Percentiles rank a stretch among this genome's conserved stretches.
Evolutionary conservation across 2,888 invertebrate species (phyloP).

Genomic region (Amorpha juglandis): DNA sequence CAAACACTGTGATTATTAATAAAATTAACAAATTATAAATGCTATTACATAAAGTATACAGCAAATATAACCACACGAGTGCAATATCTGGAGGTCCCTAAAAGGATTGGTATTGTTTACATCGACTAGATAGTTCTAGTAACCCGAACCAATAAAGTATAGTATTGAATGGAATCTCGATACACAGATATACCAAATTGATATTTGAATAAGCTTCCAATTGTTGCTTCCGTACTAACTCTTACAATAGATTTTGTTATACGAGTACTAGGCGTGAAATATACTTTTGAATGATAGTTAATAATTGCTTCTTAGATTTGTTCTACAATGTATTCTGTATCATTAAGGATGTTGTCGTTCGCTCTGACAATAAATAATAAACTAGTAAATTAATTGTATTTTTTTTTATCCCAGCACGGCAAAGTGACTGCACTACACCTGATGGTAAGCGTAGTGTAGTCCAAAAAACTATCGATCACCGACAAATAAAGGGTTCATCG

Average conservation of each 20-base stretch:
- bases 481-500: no score
- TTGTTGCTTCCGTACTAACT: slow-evolving; percentile 1
- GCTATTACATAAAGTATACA: background rate
- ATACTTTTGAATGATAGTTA: no score
- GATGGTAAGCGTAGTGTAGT: no score
- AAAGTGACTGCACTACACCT: no score
- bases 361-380: background rate
- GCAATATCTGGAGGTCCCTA: background rate
- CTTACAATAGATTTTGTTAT: background rate
- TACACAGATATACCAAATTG: slow-evolving; percentile 1
- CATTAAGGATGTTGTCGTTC: background rate
- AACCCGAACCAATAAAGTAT: slow-evolving; percentile 17
- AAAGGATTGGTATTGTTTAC: background rate
- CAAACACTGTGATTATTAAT: background rate
- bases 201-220: slow-evolving; percentile 6
- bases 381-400: no score
- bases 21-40: background rate
- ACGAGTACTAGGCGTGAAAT: background rate
- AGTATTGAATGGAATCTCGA: slow-evolving; percentile 9
- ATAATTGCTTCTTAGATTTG: no score
- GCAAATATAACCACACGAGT: background rate
- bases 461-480: no score
- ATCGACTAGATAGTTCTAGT: background rate
- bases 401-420: no score
- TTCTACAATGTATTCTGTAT: no score